Base-by-base conservation (phyloP, 2,888 invertebrate genomes). In the Pecten maximus region DNA sequence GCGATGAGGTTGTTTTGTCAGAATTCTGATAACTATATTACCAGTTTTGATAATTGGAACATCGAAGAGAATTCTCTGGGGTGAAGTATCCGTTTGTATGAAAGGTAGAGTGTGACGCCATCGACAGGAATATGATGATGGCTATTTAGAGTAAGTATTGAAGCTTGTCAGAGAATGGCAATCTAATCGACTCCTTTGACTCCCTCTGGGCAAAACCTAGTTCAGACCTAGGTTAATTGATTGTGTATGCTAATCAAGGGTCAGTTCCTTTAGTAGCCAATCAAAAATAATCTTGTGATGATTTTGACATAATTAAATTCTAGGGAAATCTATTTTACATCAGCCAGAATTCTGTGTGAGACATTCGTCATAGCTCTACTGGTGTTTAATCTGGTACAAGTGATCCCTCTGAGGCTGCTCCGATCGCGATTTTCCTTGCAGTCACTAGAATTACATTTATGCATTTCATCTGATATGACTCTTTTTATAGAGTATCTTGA, bases 401-500 rank as follows among this genome's bases (percentile, higher is more conserved):
- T 12, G 44, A 10, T 44, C 44, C 44, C 44, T 44, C 44, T 44
- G n/a, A n/a, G n/a, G n/a, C n/a, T n/a, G n/a, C n/a, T n/a, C n/a
- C n/a, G n/a, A n/a, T 44, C 8, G 44, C 44, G 44, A 12, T 44
- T 4, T 12, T 48, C 15, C 12, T 48, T 48, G n/a, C 60, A 23
- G 23, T 60, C 60, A 60, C 60, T n/a, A 60, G 60, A 60, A 60
- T 60, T 60, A n/a, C 60, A 60, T 60, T 16, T 60, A 60, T 60
- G 60, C 16, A 60, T n/a, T 60, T 60, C n/a, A 60, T 60, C 60
- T 60, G 60, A 2, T 60, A 23, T 23, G 6, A 60, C 44, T n/a
- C n/a, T 23, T 60, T 60, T 60, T 60, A 60, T 60, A 4, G 23
- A 0, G 23, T 60, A 60, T 60, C 60, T 48, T 48, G 6, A 48